Evolutionary conservation across 2,797 vertebrate genomes (phyloP).

Genomic region (Microctenopoma lineatum): DNA sequence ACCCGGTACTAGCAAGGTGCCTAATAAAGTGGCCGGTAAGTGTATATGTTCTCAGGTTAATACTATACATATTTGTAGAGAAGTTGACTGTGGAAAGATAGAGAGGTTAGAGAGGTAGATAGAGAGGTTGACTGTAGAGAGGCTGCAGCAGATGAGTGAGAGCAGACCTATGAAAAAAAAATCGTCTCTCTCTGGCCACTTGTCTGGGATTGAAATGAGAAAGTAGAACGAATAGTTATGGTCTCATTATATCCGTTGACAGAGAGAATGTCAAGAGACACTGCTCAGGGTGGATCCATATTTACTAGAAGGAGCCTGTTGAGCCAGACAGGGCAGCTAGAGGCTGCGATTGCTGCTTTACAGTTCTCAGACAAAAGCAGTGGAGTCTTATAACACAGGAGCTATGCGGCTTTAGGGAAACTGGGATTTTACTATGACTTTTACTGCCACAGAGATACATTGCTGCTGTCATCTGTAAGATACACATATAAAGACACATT

Average conservation of each 20-base stretch:
- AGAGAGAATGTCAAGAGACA: slow-evolving; percentile 41
- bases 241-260: slow-evolving; percentile 71
- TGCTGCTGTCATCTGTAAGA: slow-evolving; percentile 35
- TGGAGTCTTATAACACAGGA: slow-evolving; percentile 40
- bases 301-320: slow-evolving; percentile 63
- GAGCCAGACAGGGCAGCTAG: slow-evolving; percentile 48
- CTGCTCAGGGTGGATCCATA: slow-evolving; percentile 59
- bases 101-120: too few relatives aligned
- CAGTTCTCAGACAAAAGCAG: slow-evolving; percentile 36
- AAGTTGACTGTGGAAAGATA: background rate
- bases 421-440: slow-evolving; percentile 49
- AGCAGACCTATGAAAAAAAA: background rate
- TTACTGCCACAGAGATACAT: slow-evolving; percentile 49
- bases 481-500: slow-evolving; percentile 30
- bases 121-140: background rate
- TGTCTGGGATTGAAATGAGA: slow-evolving; percentile 53
- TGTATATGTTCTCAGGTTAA: background rate
- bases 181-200: slow-evolving; percentile 36
- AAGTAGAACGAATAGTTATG: slow-evolving; percentile 65
- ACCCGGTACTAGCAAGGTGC: too few relatives aligned
- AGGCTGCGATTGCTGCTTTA: slow-evolving; percentile 32
- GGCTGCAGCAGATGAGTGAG: slow-evolving; percentile 20
- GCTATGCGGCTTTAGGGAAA: slow-evolving; percentile 43
- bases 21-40: too few relatives aligned
- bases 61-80: background rate